Conservation (phyloP, 2,113 vertebrate species). For the Pogonocichla stellata region DNA sequence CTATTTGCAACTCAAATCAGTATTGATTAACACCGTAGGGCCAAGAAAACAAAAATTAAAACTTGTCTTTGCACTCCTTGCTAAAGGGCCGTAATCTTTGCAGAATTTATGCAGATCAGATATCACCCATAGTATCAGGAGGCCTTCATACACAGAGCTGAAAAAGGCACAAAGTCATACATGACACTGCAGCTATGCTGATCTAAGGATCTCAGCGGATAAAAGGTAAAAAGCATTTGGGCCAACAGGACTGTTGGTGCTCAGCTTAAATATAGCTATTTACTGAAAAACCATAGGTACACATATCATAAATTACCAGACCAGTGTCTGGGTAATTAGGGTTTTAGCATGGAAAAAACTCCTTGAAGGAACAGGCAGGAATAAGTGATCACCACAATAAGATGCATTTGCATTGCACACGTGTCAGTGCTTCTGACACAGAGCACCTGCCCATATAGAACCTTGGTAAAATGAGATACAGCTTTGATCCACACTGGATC, state of each 20-base stretch:
- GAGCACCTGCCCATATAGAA: not conserved
- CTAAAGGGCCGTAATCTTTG: not conserved
- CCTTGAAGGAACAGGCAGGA: not conserved
- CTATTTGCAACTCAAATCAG: not conserved
- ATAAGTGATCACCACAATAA: not conserved
- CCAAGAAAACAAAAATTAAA: not conserved
- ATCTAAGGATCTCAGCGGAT: not conserved
- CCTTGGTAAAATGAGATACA: not conserved
- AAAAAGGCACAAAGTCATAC: not conserved
- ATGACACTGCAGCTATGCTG: not conserved
- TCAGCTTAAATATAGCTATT: not conserved
- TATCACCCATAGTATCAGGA: not conserved
- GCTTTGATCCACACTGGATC: not conserved
- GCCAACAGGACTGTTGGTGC: not conserved
- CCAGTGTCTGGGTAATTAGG: not conserved
- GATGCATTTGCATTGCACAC: not conserved
- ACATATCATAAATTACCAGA: not conserved
- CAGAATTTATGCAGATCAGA: not conserved
- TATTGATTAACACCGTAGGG: not conserved
- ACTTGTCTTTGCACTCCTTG: not conserved
- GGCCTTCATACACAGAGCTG: not conserved
- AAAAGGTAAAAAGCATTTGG: not conserved
- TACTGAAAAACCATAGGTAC: not conserved
- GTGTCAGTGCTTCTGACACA: not conserved
- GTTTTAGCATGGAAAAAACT: not conserved